Evolutionary conservation across 1,140 invertebrate species (phyloP).

Genomic region (Gerris buenoi): DNA sequence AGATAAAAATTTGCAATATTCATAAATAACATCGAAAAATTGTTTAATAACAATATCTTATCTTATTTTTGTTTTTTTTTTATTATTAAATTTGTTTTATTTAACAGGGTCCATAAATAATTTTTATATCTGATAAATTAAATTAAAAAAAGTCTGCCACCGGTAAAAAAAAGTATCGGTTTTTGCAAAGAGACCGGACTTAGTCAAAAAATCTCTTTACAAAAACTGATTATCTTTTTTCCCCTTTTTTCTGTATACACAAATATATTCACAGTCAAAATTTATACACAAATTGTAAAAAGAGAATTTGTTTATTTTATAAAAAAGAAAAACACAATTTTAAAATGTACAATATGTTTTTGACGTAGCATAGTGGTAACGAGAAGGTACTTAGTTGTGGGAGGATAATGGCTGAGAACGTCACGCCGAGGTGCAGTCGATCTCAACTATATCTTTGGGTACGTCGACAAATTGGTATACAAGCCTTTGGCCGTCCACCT

Average conservation of each 20-base stretch:
- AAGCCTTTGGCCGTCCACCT: conserved; percentile 95
- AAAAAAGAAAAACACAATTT: not conserved
- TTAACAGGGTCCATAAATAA: not conserved
- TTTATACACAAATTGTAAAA: conserved; percentile 5
- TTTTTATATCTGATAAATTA: not conserved
- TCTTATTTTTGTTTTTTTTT: not conserved
- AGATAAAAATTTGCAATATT: conserved; percentile 2
- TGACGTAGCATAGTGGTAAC: not conserved
- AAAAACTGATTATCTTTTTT: too few relatives aligned
- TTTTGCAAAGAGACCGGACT: too few relatives aligned
- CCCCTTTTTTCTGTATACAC: not conserved
- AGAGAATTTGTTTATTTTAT: not conserved
- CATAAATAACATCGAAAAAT: not conserved
- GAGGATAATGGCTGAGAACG: not conserved
- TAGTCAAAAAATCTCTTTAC: too few relatives aligned
- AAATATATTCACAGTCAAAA: conserved; percentile 1
- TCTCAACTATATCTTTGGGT: conserved; percentile 94
- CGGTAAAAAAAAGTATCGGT: too few relatives aligned
- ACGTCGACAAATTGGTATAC: conserved; percentile 99
- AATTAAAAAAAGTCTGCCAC: not conserved
- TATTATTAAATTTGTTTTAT: not conserved
- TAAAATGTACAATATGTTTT: conserved; percentile 1
- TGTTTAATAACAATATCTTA: not conserved
- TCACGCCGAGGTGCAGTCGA: conserved; percentile 84
- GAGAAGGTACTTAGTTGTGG: conserved; percentile 1